Base-by-base conservation (phyloP, 2,888 invertebrate species). In the Matsumyia berberina region DNA sequence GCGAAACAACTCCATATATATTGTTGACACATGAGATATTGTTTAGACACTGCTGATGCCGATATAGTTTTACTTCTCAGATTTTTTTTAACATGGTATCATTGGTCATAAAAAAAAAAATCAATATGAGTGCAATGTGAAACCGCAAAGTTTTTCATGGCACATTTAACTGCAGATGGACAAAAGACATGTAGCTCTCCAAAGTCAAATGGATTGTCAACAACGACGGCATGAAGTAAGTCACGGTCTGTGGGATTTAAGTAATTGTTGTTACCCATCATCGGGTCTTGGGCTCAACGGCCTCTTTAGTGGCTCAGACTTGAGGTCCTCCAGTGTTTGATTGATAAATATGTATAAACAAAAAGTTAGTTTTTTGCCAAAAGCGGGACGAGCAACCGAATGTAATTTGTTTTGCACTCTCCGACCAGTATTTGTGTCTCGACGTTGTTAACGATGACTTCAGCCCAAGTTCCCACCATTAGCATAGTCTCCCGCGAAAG, bases 151-250 rank as follows among this genome's bases (percentile, higher is more conserved):
- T 55, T 15, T 46, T 29, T 76, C 64, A 82, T n/a, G 81, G 69
- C 76, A 69, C 76, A 81, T 81, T 81, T 64, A 81, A 76, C 81
- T 76, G 62, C 76, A 76, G 81, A 81, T 81, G 76, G 62, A 81
- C 76, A 69, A 51, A 76, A 31, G 58, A 69, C 55, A 64, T 70
- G 60, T 49, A 67, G 37, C 53, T 77, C 35, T 78, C 67, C 67
- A 46, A 79, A 83, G 42, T 66, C 73, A 79, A 83, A 83, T 69
- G 79, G 79, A 83, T 73, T 83, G 83, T 83, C 83, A 83, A 83
- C 83, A 83, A 57, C 44, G 29, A 62, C 35, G 35, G 67, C 73
- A 37, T 53, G 42, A 62, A 83, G 31, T 69, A 67, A 62, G 79
- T 79, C 67, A 79, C 83, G 83, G 83, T 83, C 83, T 83, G 73